Evolutionary conservation across 2,113 vertebrate species (phyloP).

Genomic region (Girardinichthys multiradiatus): DNA sequence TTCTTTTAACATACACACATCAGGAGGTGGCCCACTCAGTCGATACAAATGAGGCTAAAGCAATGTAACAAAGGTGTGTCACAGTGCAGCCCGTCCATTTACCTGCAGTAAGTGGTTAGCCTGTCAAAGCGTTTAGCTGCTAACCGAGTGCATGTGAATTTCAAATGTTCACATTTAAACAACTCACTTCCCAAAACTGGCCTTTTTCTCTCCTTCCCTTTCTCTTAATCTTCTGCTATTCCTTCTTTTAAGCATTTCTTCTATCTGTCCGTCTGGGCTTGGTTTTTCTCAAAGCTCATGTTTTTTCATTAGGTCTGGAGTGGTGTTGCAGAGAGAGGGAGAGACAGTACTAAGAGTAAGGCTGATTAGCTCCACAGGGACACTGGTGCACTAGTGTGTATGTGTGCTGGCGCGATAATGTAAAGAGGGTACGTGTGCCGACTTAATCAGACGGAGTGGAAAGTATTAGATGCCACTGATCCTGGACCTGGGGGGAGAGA

Average conservation of each 20-base stretch:
- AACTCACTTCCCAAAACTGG: constrained; percentile 21
- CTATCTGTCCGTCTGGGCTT: constrained; percentile 26
- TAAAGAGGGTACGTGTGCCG: constrained; percentile 62
- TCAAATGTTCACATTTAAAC: constrained; percentile 25
- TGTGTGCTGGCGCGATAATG: constrained; percentile 42
- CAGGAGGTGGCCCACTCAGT: constrained; percentile 5
- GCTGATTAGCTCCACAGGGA: constrained; percentile 73
- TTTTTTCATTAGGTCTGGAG: constrained; percentile 66
- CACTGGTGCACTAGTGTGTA: constrained; percentile 1
- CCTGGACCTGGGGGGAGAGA: constrained; percentile 15
- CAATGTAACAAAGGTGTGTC: constrained; percentile 29
- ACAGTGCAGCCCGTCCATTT: constrained; percentile 25
- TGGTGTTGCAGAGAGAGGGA: constrained; percentile 20
- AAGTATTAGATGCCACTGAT: constrained; percentile 63
- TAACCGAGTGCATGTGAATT: constrained; percentile 8
- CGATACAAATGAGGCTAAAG: constrained; percentile 35
- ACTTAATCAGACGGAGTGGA: constrained; percentile 71
- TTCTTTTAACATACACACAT: constrained; percentile 5
- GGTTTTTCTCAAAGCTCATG: constrained; percentile 53
- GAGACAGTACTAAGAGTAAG: constrained; percentile 41
- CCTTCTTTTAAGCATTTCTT: not conserved
- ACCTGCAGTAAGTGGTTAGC: constrained; percentile 1
- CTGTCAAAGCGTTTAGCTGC: not conserved
- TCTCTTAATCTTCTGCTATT: not conserved
- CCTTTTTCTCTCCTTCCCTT: not conserved